Base-by-base conservation (phyloP, 2,888 invertebrate species). In the Anoplius nigerrimus region DNA sequence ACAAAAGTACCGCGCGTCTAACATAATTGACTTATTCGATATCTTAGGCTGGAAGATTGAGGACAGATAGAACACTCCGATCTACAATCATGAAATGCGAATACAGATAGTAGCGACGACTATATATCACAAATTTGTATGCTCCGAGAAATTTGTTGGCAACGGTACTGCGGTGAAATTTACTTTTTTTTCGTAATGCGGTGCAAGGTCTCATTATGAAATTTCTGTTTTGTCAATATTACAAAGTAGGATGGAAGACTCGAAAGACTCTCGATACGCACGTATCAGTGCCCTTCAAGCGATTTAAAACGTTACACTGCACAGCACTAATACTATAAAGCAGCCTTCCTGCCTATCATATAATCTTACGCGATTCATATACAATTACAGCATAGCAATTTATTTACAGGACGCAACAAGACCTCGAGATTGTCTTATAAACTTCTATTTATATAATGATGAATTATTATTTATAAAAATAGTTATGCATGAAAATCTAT, bases 391-490 rank as follows among this genome's bases (percentile, higher is more conserved):
- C 66, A 52, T 64, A 70, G 71, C 71, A 67, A 73, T 78, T 74
- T 80, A 78, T 76, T 71, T 80, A 74, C 77, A 83, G 82, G 83
- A 85, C 83, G 84, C 84, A 85, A 84, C 75, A 76, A 82, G 81
- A 83, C 71, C 80, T 76, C 75, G 76, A 70, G 84, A 85, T 86
- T 85, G 82, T 84, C 83, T 79, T 80, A 48, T 48, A 18, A 48
- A 48, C 18, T 48, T 48, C 48, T 48, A 48, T 18, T 48, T 48
- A 18, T 75, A 75, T 79, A 82, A 78, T 76, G 34, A 34, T 34
- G 77, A 79, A 75, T 70, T 75, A 66, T 73, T 81, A 82, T 73
- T 72, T 79, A 74, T 76, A 80, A 80, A 79, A 79, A 79, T 79
- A 78, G 66, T 72, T 76, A 72, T 69, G 71, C 67, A 57, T 67